A percentile compares a stretch with the other conserved stretches of the same genome.
Evolutionary conservation across 2,797 vertebrate species (phyloP).

Genomic region (Alcedo atthis): DNA sequence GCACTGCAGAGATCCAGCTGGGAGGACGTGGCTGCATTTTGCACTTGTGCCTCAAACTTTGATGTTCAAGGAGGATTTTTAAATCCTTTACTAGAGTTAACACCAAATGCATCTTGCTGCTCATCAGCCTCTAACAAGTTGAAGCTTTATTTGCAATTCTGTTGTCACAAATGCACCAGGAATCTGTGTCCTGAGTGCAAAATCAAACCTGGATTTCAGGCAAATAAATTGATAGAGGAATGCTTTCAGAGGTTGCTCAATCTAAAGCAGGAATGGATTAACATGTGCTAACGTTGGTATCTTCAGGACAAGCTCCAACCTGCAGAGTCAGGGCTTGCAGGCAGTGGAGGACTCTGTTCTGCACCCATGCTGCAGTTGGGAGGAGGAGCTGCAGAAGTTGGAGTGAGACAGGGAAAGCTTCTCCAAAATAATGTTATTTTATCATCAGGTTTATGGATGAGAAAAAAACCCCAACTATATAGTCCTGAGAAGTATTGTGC

Average conservation of each 20-base stretch:
- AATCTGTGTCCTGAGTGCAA: not conserved
- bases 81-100: not conserved
- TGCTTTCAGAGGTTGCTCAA: not conserved
- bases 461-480: rapidly evolving
- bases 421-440: rapidly evolving
- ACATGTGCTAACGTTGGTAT: not conserved
- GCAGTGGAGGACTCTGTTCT: not conserved
- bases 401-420: not conserved
- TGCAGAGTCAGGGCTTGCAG: not conserved
- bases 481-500: not conserved
- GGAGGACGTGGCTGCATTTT: not conserved
- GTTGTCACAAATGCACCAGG: not conserved
- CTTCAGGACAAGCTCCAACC: not conserved
- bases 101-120: not conserved
- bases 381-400: not conserved
- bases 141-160: not conserved
- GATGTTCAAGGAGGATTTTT: not conserved
- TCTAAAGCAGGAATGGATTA: not conserved
- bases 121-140: not conserved
- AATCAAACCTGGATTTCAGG: not conserved
- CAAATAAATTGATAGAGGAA: not conserved
- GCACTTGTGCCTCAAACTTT: not conserved
- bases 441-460: not conserved
- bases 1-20: not conserved
- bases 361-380: not conserved